A percentile compares a stretch with the other conserved stretches of the same genome.
These are phyloP conservation scores for Albula glossodonta DNA, from an alignment of 2,113 vertebrate species.

Conservation along the genomic window DNA sequence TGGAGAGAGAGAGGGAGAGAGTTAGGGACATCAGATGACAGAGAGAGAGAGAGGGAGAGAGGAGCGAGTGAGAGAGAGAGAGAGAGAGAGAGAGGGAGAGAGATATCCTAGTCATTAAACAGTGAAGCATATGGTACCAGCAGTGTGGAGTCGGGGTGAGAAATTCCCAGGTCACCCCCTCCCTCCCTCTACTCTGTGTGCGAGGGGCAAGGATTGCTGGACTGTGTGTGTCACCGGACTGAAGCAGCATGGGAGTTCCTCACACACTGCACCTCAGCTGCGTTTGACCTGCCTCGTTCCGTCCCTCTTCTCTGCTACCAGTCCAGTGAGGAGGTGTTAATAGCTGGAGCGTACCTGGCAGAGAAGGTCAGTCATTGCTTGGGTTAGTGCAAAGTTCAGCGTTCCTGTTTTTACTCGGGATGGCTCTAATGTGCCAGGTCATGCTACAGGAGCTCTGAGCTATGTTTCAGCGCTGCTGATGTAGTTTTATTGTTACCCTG, in stretches of 20 bases:
- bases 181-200: conserved; percentile 45
- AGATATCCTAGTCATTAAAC: conserved; percentile 82
- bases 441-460: not conserved
- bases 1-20: conserved; percentile 40
- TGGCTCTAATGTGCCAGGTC: conserved; percentile 59
- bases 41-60: conserved; percentile 40
- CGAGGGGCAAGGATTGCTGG: conserved; percentile 52
- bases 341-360: conserved; percentile 73
- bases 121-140: conserved; percentile 89
- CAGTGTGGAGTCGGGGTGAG: conserved; percentile 82
- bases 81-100: conserved; percentile 51
- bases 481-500: not conserved
- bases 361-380: conserved; percentile 86
- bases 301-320: conserved; percentile 38
- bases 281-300: conserved; percentile 51
- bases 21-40: conserved; percentile 40
- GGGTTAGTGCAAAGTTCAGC: conserved; percentile 37
- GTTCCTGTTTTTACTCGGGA: conserved; percentile 38
- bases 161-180: conserved; percentile 66
- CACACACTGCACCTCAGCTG: conserved; percentile 54
- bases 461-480: not conserved
- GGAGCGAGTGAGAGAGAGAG: conserved; percentile 28
- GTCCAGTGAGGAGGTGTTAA: conserved; percentile 71
- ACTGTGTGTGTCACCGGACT: conserved; percentile 61
- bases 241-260: conserved; percentile 58